Evolutionary conservation across 1,140 invertebrate species (phyloP), one percentile per base, ranked within the genome.

Genomic region (Pinna nobilis): DNA sequence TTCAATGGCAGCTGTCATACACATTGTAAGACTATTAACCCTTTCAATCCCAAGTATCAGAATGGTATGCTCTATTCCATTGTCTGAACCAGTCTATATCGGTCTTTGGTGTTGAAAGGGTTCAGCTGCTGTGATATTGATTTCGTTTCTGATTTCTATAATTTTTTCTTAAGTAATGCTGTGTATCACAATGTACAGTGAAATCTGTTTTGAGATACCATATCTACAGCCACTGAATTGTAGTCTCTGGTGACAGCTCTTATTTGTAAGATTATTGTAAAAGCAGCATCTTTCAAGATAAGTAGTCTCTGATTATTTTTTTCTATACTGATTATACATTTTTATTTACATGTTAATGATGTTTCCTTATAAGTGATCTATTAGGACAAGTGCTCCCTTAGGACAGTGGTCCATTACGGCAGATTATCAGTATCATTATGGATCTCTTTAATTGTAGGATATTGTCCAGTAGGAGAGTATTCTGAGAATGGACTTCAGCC

Each of bases 401-500:
- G 49, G 20, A 50, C 7, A 25, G 20, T n/a, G 7, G 18, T 50
- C 49, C 20, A 25, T 50, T n/a, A 50, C 20, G n/a, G 28, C 47
- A 49, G 4, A 18, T 49, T 23, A 9, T 53, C 1, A 53, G 3
- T 53, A 15, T 15, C 20, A 18, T 47, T 47, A 47, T 15, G 15
- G 15, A 18, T 47, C 15, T 47, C 20, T 2, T 20, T 18, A 15
- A 7, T 35, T 59, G n/a, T 51, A 75, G 73, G 57, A 23, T 5
- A 13, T 0, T 75, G 73, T 60, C 51, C 57, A 37, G 41, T 67
- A 5, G 73, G 73, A 37, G 73, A 75, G 60, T 75, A 60, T 32
- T 75, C 73, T 13, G 50, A 30, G 23, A 75, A 67, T 28, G 73
- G 73, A n/a, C 35, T 70, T 33, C 73, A 75, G 33, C 73, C 73